phyloP scores from a whole-genome alignment of 2,113 vertebrate genomes.

The Phasianus colchicus region DNA sequence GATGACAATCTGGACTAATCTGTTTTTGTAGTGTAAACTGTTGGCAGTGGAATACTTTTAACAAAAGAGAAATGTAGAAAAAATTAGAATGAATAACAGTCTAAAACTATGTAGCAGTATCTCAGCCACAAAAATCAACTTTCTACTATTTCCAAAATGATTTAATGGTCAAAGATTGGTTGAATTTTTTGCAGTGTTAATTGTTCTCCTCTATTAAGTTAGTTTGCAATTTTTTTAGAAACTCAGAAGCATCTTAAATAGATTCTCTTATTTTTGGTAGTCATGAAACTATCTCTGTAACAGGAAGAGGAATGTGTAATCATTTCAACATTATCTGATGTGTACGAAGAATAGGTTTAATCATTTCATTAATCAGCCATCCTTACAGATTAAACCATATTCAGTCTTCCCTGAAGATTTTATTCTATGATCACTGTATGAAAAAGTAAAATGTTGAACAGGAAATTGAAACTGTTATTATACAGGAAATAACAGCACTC shows the following conservation, averaged over 20 bases:
- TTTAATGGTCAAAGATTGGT: neutral
- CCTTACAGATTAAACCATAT: conserved; percentile 71
- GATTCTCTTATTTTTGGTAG: neutral
- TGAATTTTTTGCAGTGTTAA: neutral
- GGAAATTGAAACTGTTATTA: conserved; percentile 99
- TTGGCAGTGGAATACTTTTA: neutral
- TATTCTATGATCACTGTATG: conserved; percentile 83
- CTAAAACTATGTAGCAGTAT: neutral
- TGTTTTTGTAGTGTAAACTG: neutral
- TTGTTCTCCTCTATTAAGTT: neutral
- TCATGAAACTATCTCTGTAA: conserved; percentile 49
- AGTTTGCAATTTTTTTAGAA: neutral
- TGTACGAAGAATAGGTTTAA: conserved; percentile 57
- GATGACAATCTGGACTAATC: neutral
- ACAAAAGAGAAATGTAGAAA: neutral
- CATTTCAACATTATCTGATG: conserved; percentile 34
- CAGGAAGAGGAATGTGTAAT: conserved; percentile 40
- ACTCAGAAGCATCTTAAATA: neutral
- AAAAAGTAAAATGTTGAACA: conserved; percentile 88
- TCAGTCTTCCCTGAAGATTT: conserved; percentile 79
- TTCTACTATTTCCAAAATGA: neutral
- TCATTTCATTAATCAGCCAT: conserved; percentile 74
- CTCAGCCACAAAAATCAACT: neutral
- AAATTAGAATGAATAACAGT: neutral
- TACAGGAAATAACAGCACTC: conserved; percentile 98